Base-by-base conservation (phyloP, 2,797 vertebrate species). In the Cryptoblepharus egeriae region DNA sequence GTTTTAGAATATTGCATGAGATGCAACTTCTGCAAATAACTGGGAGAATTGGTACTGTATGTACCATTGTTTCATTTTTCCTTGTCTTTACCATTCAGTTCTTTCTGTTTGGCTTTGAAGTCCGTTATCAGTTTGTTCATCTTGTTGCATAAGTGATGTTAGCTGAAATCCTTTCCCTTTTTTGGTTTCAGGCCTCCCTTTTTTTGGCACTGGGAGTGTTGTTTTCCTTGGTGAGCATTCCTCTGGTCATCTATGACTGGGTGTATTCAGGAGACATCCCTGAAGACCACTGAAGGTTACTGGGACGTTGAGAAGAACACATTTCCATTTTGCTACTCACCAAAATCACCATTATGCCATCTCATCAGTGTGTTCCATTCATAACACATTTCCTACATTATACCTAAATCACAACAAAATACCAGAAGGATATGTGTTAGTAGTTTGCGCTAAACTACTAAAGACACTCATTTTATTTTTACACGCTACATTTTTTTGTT, bases 161-260 rank as follows among this genome's bases (percentile, higher is more conserved):
- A 3, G 42, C 61, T 86, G 64, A 93, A 90, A 75, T 93, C 86
- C 87, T 85, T 22, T 75, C 69, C 80, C 75, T 30, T 77, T 89
- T 91, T 74, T 92, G 86, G 22, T 90, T 95, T 35, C 83, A 97
- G 96, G 95, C 94, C 65, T 91, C 90, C 83, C 92, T 95, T 68
- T 96, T 97, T 91, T 85, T 96, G 89, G 90, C 84, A 0, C 87
- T 96, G 77, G 96, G 96, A 32, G 42, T 97, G 75, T 72, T 96
- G 84, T 96, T 96, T 88, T 96, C 95, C 28, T 55, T 95, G 83
- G 88, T 96, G 80, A 97, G 95, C 93, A 95, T 97, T 83, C 96
- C 96, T 1, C 88, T 97, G 92, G 96, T 97, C 83, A 95, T 97
- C 92, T 96, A 96, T 49, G 96, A 97, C 89, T 96, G 96, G 96